A percentile compares a stretch with the other conserved stretches of the same genome.
phyloP scores from a whole-genome alignment of 2,888 invertebrate species.

The Mechanitis messenoides region DNA sequence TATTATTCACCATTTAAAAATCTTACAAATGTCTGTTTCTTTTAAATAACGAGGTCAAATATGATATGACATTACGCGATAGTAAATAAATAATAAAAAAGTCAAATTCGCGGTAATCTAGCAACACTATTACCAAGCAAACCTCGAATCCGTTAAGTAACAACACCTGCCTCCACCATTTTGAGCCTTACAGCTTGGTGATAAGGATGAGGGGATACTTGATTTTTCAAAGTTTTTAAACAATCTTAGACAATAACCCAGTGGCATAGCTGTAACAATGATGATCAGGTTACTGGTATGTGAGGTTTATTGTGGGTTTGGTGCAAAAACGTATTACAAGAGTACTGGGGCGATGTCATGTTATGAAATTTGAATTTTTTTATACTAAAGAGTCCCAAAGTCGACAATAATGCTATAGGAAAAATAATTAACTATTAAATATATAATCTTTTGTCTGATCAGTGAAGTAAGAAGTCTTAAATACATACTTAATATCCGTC shows the following conservation, averaged over 20 bases:
- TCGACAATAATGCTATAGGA: no score
- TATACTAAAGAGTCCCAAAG: no score
- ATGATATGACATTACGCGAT: no score
- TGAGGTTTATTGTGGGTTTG: constrained; percentile 1
- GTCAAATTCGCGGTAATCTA: constrained; percentile 2
- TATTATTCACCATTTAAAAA: no score
- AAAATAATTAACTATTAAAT: no score
- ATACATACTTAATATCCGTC: no score
- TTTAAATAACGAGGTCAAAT: no score
- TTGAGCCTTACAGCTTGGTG: not conserved
- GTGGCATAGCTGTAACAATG: constrained; percentile 35
- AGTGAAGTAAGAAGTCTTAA: no score
- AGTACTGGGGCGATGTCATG: not conserved
- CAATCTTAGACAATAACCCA: constrained; percentile 54
- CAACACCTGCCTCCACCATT: not conserved
- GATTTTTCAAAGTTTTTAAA: constrained; percentile 43
- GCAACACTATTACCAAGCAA: constrained; percentile 8
- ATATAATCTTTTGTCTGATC: no score
- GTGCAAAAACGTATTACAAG: not conserved
- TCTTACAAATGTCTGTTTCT: no score
- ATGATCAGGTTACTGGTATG: constrained; percentile 30
- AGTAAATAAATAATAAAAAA: not conserved
- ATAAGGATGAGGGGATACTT: not conserved
- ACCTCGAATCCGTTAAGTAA: not conserved
- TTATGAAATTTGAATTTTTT: no score